Conservation (phyloP, 1,140 invertebrate species). For the Cephus cinctus region DNA sequence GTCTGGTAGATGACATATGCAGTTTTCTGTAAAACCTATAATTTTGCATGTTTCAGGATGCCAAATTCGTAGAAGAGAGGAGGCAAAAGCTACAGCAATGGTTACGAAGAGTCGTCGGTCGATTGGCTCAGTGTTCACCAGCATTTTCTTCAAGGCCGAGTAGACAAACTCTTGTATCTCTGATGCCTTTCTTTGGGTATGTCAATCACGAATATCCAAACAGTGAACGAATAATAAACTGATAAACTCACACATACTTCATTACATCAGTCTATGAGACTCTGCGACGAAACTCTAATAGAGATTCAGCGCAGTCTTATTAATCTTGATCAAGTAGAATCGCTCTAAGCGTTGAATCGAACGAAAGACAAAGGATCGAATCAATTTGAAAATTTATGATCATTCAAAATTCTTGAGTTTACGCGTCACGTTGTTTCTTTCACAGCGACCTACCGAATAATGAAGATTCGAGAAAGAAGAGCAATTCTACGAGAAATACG, state of each 20-base stretch:
- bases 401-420: too few species aligned
- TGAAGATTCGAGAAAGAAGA: conserved; percentile 41
- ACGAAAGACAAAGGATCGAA: too few species aligned
- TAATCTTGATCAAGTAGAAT: too few species aligned
- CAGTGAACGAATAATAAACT: not conserved
- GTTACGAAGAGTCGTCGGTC: conserved; percentile 73
- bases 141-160: conserved; percentile 67
- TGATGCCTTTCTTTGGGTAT: conserved; percentile 83
- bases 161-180: conserved; percentile 68
- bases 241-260: not conserved
- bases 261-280: too few species aligned
- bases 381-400: too few species aligned
- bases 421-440: conserved; percentile 14
- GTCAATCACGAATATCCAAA: conserved; percentile 15
- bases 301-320: too few species aligned
- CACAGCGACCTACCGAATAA: conserved; percentile 43
- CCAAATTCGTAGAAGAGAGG: conserved; percentile 77
- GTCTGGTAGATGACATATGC: conserved; percentile 6
- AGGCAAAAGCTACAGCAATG: conserved; percentile 75
- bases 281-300: too few species aligned
- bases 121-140: conserved; percentile 65
- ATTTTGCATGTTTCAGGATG: conserved; percentile 68
- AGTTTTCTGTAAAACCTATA: conserved; percentile 13
- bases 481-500: conserved; percentile 36
- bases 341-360: too few species aligned